phyloP scores from a whole-genome alignment of 2,888 invertebrate genomes.

The Cheilosia impressa region DNA sequence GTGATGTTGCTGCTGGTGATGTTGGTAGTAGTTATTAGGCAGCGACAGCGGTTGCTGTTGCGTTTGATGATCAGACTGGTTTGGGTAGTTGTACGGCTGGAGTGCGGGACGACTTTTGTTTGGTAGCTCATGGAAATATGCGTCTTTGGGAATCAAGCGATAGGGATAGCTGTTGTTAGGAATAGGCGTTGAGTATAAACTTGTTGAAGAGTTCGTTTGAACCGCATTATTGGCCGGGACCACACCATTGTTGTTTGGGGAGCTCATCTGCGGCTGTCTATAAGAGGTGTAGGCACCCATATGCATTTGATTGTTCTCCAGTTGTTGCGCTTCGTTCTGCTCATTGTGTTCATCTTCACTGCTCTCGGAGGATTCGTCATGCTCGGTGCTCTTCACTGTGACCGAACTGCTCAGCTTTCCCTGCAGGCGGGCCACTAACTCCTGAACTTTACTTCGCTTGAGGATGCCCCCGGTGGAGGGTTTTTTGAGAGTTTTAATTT shows the following conservation, averaged over 20 bases:
- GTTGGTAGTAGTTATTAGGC: constrained; percentile 66
- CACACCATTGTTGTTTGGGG: constrained; percentile 45
- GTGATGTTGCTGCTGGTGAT: constrained; percentile 50
- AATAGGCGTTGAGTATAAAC: constrained; percentile 50
- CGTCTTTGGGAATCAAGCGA: constrained; percentile 86
- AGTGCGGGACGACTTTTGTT: constrained; percentile 81
- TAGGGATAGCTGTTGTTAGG: constrained; percentile 64
- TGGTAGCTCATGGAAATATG: constrained; percentile 86
- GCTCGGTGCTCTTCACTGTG: constrained; percentile 43
- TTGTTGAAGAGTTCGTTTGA: constrained; percentile 43
- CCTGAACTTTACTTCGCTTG: constrained; percentile 79
- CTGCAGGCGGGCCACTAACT: constrained; percentile 79
- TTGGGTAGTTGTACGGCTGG: constrained; percentile 37
- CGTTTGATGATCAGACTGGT: constrained; percentile 69
- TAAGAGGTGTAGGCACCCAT: constrained; percentile 65
- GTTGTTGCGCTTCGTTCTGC: constrained; percentile 50
- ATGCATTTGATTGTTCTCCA: constrained; percentile 64
- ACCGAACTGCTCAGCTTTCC: constrained; percentile 76
- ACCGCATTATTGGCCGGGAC: constrained; percentile 57
- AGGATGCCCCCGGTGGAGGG: constrained; percentile 76
- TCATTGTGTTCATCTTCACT: constrained; percentile 85
- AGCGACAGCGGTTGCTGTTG: constrained; percentile 45
- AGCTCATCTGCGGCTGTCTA: constrained; percentile 64
- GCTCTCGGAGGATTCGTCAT: constrained; percentile 84
- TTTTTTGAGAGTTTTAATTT: constrained; percentile 78